phyloP scores from a whole-genome alignment of 2,888 invertebrate genomes.

The Ichneumoninae sp. region DNA sequence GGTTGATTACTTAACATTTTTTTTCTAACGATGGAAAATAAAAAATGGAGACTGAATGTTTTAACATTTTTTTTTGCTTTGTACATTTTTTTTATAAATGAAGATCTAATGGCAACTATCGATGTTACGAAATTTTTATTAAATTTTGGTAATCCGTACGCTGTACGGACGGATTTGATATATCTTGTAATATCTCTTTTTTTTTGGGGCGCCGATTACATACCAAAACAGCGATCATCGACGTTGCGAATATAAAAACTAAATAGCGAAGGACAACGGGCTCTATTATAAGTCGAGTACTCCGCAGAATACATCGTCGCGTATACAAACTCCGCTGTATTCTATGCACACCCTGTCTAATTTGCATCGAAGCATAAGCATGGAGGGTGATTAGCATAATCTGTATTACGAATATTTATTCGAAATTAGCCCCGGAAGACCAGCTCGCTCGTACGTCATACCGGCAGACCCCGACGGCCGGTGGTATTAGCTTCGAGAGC shows the following conservation, averaged over 20 bases:
- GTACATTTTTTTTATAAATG: neutral
- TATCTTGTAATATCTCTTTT: slow-evolving; percentile 23
- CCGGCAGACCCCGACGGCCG: slow-evolving; percentile 33
- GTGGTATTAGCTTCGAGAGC: slow-evolving; percentile 51
- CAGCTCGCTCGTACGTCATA: slow-evolving; percentile 81
- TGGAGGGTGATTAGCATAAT: slow-evolving; percentile 82
- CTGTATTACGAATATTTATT: slow-evolving; percentile 84
- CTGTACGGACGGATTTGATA: neutral
- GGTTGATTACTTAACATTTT: neutral
- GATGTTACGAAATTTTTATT: neutral
- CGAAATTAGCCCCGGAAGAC: slow-evolving; percentile 81
- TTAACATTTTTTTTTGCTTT: neutral
- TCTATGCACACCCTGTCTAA: slow-evolving; percentile 74
- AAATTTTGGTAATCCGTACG: neutral
- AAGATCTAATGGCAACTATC: too few relatives aligned
- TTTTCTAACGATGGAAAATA: neutral
- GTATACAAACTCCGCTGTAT: slow-evolving; percentile 41
- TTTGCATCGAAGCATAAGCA: slow-evolving; percentile 79
- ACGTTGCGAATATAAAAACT: slow-evolving; percentile 15
- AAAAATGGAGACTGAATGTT: neutral
- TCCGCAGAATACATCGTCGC: slow-evolving; percentile 19
- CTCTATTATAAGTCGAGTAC: slow-evolving; percentile 33
- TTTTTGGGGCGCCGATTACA: slow-evolving; percentile 39
- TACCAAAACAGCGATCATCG: slow-evolving; percentile 30
- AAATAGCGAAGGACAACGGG: slow-evolving; percentile 17